Conservation (phyloP, 2,797 vertebrate species). For the Gymnopithys bicolor region DNA sequence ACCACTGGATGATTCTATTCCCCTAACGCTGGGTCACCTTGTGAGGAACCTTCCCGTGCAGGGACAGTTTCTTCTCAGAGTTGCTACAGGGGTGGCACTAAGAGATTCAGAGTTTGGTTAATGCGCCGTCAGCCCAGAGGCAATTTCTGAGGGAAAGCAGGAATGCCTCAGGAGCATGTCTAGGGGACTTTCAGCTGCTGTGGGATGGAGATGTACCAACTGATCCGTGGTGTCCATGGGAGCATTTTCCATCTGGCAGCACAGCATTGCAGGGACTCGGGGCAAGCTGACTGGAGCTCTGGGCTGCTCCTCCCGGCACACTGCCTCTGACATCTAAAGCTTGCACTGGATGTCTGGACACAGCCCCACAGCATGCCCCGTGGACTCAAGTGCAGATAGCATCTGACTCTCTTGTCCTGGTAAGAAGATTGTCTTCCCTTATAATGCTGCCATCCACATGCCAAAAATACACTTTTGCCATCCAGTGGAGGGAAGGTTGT, state of each 20-base stretch:
- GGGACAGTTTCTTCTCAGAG: background rate
- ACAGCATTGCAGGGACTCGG: background rate
- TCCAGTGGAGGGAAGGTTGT: background rate
- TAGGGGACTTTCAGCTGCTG: background rate
- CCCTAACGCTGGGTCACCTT: background rate
- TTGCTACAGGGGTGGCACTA: background rate
- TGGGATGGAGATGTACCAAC: background rate
- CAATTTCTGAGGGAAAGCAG: background rate
- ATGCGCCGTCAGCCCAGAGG: background rate
- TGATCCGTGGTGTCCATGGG: background rate
- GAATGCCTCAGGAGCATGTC: background rate
- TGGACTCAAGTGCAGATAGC: background rate
- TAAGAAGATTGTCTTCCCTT: background rate
- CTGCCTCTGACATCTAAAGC: background rate
- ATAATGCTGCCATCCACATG: background rate
- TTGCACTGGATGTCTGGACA: constrained; percentile 21
- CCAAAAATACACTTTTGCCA: constrained; percentile 15
- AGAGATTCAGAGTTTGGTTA: background rate
- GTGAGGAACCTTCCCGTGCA: background rate
- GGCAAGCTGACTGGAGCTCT: background rate
- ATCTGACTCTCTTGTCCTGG: constrained; percentile 25
- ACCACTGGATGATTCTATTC: background rate
- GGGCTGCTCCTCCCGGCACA: background rate
- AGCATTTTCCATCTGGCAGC: background rate
- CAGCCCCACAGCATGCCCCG: background rate